Evolutionary conservation across 2,113 vertebrate species (phyloP), one percentile per base, ranked within the genome.

Genomic region (Saguinus imperator): DNA sequence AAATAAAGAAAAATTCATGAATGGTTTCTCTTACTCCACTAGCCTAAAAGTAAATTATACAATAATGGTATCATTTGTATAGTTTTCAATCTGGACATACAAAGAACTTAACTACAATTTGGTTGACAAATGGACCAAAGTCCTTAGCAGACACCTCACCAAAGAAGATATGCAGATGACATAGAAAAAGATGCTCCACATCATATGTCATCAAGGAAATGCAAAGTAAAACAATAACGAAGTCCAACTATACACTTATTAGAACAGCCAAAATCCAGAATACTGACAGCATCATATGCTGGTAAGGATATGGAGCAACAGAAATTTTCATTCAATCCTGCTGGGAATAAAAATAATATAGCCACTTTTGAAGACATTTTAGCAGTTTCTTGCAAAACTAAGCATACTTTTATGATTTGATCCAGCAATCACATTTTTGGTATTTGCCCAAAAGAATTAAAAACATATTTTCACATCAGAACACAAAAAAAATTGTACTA

Each of bases 1-100:
- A 91, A 94, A 72, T 73, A 91, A 77, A 64, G n/a, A 87, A 92
- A 77, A 48, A 48, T 45, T 32, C 27, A 75, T 68, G 8, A 10
- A 21, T 76, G 9, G 0, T 13, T 6, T 86, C 18, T 82, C 58
- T 58, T 92, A 13, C 0, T 73, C 95, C 55, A 12, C 5, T 75
- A 66, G 32, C 32, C 32, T 75, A 75, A 91, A 66, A 29, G 14
- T 80, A 17, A 79, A 61, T 72, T 21, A 37, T 37, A 76, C 2
- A 73, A 12, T 43, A 52, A 16, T 85, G 21, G 21, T 3, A 35
- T 79, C 32, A 37, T 81, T 91, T 88, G 21, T 5, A 2, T 45
- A 29, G 6, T 43, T 92, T 87, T 88, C 7, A 84, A 50, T 64
- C n/a, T 37, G 32, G 32, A 6, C 11, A 50, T 55, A 79, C 20